phyloP scores from a whole-genome alignment of 2,888 invertebrate genomes.

The Physocephala rufipes region DNA sequence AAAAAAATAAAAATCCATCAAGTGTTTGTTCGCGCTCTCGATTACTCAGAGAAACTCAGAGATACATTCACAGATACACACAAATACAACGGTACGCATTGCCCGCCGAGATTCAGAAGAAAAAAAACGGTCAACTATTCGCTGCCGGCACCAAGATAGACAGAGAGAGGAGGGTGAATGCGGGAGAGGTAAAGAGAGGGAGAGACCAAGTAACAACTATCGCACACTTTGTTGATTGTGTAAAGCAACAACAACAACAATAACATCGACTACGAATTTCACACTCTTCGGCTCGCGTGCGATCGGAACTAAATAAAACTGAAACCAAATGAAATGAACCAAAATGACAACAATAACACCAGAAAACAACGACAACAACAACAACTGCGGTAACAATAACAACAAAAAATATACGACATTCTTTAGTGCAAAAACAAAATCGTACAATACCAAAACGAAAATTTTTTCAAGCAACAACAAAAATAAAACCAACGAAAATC shows the following conservation, averaged over 20 bases:
- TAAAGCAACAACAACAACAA: not conserved
- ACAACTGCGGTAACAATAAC: conserved; percentile 44
- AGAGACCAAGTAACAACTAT: not conserved
- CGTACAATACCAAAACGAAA: conserved; percentile 23
- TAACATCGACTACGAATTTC: not conserved
- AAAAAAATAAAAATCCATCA: conserved; percentile 32
- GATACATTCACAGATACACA: conserved; percentile 5
- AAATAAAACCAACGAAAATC: conserved; percentile 21
- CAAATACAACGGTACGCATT: conserved; percentile 10
- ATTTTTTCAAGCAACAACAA: conserved; percentile 27
- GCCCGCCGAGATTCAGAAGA: not conserved
- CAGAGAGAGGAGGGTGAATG: too few relatives aligned
- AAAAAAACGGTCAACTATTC: not conserved
- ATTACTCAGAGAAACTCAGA: not conserved
- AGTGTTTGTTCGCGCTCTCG: conserved; percentile 29
- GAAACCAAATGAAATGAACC: not conserved
- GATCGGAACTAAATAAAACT: too few relatives aligned
- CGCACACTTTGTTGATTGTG: not conserved
- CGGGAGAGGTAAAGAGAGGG: too few relatives aligned
- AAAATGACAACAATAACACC: conserved; percentile 49
- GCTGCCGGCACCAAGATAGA: not conserved
- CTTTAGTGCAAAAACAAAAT: too few relatives aligned
- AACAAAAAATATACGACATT: conserved; percentile 32
- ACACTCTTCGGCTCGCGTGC: conserved; percentile 18
- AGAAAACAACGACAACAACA: conserved; percentile 60